These are phyloP conservation scores for Nanger granti DNA, from an alignment of 2,113 vertebrate species.

Conservation along the genomic window DNA sequence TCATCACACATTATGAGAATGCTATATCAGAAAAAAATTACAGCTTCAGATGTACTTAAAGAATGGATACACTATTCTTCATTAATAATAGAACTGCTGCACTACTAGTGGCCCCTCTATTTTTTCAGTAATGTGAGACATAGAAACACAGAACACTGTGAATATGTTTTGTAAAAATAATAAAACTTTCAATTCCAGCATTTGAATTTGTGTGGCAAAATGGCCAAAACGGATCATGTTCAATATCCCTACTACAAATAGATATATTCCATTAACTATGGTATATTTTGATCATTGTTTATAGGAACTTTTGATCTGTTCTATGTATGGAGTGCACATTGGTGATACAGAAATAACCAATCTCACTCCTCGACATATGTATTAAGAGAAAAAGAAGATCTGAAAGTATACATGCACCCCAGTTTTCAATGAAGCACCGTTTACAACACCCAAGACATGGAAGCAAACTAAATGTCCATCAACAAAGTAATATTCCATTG, in stretches of 20 bases:
- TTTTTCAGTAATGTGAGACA: background rate
- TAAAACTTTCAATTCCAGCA: background rate
- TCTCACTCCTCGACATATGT: background rate
- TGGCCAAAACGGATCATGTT: background rate
- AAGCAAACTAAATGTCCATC: background rate
- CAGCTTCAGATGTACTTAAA: background rate
- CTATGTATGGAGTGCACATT: background rate
- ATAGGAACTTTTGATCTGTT: background rate
- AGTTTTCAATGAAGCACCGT: background rate
- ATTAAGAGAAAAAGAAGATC: background rate
- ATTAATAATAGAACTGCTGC: background rate
- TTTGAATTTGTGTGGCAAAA: background rate
- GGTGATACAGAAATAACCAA: background rate
- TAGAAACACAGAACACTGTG: background rate
- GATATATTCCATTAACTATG: accelerated
- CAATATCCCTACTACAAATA: background rate
- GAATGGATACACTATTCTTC: background rate
- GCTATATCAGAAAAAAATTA: background rate
- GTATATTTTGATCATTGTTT: background rate
- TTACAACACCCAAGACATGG: background rate
- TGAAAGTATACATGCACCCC: background rate
- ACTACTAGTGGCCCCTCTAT: accelerated
- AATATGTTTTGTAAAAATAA: background rate
- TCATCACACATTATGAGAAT: background rate
- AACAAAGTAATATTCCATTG: background rate